Evolutionary conservation across 2,797 vertebrate species (phyloP).

Genomic region (Vipera latastei): DNA sequence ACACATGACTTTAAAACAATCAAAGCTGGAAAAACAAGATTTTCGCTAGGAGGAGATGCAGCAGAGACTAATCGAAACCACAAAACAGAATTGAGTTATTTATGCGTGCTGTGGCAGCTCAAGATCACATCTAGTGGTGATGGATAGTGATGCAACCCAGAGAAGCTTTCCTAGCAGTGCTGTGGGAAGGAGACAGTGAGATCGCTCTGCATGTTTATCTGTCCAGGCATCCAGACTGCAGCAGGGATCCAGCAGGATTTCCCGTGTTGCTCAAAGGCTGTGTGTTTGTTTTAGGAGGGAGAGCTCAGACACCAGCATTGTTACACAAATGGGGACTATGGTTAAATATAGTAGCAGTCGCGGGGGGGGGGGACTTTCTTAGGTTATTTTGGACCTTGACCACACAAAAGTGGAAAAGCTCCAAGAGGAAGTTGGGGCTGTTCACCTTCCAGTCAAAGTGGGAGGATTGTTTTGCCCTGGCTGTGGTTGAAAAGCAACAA

Average conservation of each 20-base stretch:
- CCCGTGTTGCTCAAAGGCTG: constrained; percentile 61
- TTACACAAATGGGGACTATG: constrained; percentile 51
- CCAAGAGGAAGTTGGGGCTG: constrained; percentile 66
- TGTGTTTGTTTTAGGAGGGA: constrained; percentile 71
- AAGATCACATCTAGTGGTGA: neutral
- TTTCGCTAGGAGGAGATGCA: neutral
- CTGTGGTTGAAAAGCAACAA: constrained; percentile 38
- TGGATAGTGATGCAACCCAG: neutral
- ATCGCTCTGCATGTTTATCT: constrained; percentile 43
- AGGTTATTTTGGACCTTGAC: constrained; percentile 62
- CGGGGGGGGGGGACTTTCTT: constrained; percentile 38
- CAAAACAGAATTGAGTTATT: neutral
- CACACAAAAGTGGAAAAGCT: constrained; percentile 65
- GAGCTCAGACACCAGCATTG: constrained; percentile 66
- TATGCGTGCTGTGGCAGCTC: neutral
- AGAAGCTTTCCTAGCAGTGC: neutral
- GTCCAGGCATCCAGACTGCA: constrained; percentile 51
- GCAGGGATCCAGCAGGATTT: constrained; percentile 67
- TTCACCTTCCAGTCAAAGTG: constrained; percentile 7
- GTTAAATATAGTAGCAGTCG: constrained; percentile 69
- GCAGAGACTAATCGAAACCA: neutral
- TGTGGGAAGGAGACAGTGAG: accelerated
- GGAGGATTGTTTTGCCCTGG: constrained; percentile 44
- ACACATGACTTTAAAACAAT: neutral
- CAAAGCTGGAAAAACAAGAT: neutral